Percentiles rank a stretch among this genome's conserved stretches.
Evolutionary conservation across 2,797 vertebrate genomes (phyloP).

Genomic region (Chloroceryle inda): DNA sequence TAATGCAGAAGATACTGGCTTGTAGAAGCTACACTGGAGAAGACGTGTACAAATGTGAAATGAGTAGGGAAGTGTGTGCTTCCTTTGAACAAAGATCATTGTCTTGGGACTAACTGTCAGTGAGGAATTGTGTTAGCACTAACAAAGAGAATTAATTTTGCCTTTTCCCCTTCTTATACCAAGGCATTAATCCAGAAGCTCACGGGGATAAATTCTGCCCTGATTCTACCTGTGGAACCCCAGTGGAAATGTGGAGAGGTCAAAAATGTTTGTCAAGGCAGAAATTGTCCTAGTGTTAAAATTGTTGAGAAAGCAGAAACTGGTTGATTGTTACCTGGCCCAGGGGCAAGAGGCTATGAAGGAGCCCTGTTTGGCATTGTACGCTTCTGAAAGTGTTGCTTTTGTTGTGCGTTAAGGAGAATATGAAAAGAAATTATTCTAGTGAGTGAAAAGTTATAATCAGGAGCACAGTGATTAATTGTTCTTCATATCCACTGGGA

Average conservation of each 20-base stretch:
- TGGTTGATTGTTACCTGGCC: background rate
- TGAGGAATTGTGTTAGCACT: conserved; percentile 19
- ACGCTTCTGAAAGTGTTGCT: background rate
- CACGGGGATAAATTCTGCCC: conserved; percentile 43
- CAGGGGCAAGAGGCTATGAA: background rate
- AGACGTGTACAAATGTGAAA: background rate
- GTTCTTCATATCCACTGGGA: conserved; percentile 52
- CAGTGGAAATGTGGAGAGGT: conserved; percentile 44
- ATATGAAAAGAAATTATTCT: background rate
- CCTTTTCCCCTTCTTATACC: conserved; percentile 37
- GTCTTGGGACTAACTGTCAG: conserved; percentile 6
- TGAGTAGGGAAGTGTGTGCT: background rate
- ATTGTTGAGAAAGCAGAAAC: background rate
- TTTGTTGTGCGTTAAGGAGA: background rate
- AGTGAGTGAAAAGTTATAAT: conserved; percentile 22
- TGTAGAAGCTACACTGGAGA: background rate
- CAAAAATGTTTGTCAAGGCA: conserved; percentile 38
- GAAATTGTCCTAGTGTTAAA: background rate
- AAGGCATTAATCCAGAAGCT: conserved; percentile 46
- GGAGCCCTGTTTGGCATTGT: background rate
- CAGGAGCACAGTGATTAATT: conserved; percentile 62
- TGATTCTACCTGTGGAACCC: conserved; percentile 51
- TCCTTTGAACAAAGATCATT: conserved; percentile 6
- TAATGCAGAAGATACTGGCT: background rate
- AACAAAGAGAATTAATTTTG: conserved; percentile 65